Evolutionary conservation across 1,140 invertebrate genomes (phyloP), one percentile per base, ranked within the genome.

Genomic region (Andricus grossulariae): DNA sequence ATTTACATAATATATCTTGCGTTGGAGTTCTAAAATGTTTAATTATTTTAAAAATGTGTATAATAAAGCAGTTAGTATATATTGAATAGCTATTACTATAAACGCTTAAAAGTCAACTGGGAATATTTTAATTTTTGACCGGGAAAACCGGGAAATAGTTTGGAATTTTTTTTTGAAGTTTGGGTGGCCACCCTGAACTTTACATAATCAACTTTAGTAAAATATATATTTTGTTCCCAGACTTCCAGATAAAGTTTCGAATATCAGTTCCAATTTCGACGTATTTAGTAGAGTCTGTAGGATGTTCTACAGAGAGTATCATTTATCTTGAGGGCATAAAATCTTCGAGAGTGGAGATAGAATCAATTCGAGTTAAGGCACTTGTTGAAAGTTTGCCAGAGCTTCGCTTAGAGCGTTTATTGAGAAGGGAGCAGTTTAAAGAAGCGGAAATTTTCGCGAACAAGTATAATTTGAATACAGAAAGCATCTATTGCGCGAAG

Each of bases 371-470:
- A 73, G 57, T 92, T 45, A 92, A 91, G 86, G 79, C 82, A 18
- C 79, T 92, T 51, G 82, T 80, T 45, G 90, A 91, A 82, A 87
- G 86, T 72, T 78, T 84, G 51, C 89, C 88, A 7, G 88, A 90
- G 25, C 82, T 76, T 74, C 86, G 89, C 18, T 84, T 92, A 12
- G 83, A 87, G 54, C 83, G 89, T 80, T 85, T 92, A 50, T 74
- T 92, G 51, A 86, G 83, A 74, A 81, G 83, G 72, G 78, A 80
- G 45, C 89, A 90, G 80, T 92, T 91, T 74, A 82, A 88, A 19
- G 88, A 89, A 83, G 92, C 92, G 15, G 84, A 88, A 79, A 77
- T 73, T 45, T 92, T 92, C 82, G 91, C 91, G 3, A 74, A 50
- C n/a, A 86, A 86, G 73, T 90, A 89, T 82, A 79, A 80, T 66